Evolutionary conservation across 37 sponge, comb jelly and placozoan genomes (phyloP).

Genomic region (Dysidea cf. avara): DNA sequence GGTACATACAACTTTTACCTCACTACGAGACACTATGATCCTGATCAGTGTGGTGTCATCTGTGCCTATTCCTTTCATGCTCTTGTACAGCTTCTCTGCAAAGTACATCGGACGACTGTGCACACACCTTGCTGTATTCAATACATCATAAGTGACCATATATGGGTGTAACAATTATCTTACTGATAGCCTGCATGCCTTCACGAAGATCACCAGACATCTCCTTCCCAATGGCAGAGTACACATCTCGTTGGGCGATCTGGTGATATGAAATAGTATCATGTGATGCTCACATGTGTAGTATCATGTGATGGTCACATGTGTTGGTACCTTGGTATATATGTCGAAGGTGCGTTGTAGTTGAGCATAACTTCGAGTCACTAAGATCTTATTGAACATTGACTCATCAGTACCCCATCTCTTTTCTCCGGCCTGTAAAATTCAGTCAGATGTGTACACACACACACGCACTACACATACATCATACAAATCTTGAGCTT

Average conservation of each 20-base stretch:
- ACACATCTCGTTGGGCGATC: conserved; percentile 53
- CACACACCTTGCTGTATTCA: neutral
- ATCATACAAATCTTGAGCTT: conserved; percentile 31
- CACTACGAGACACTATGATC: conserved; percentile 23
- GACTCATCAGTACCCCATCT: conserved; percentile 74
- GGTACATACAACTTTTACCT: too few species aligned
- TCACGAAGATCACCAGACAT: conserved; percentile 74
- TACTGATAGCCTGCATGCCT: conserved; percentile 58
- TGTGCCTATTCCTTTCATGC: conserved; percentile 68
- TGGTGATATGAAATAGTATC: neutral
- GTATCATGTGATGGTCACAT: too few species aligned
- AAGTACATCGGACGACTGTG: conserved; percentile 42
- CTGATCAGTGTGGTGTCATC: conserved; percentile 51
- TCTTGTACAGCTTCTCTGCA: conserved; percentile 59
- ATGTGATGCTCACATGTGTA: too few species aligned
- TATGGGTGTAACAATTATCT: too few species aligned
- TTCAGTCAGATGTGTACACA: too few species aligned
- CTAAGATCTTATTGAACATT: conserved; percentile 51
- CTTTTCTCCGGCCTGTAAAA: conserved; percentile 48
- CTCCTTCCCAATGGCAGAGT: conserved; percentile 44
- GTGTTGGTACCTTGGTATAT: neutral
- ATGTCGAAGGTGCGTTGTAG: conserved; percentile 37
- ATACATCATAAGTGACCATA: too few species aligned
- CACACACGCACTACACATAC: neutral
- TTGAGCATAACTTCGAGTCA: conserved; percentile 43